A percentile compares a stretch with the other conserved stretches of the same genome.
phyloP scores from a whole-genome alignment of 2,888 invertebrate species.

The Fissipunctia ypsillon region DNA sequence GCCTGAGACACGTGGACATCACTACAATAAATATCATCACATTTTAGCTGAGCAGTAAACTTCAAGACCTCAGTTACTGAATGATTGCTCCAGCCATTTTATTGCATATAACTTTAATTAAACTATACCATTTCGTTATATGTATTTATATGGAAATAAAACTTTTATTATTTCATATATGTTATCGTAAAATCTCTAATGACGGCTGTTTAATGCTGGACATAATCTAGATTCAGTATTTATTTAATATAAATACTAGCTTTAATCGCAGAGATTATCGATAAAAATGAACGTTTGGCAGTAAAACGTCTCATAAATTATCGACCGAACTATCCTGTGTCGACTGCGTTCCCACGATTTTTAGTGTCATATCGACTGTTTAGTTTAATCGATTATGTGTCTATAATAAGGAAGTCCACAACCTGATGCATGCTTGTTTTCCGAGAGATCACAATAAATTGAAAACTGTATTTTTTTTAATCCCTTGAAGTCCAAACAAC shows the following conservation, averaged over 20 bases:
- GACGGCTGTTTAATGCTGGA: constrained; percentile 33
- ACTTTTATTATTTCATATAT: constrained; percentile 44
- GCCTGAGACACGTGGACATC: not conserved
- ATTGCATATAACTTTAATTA: constrained; percentile 64
- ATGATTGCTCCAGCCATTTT: constrained; percentile 45
- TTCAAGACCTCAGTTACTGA: constrained; percentile 28
- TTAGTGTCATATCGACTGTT: constrained; percentile 14
- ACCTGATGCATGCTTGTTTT: no score
- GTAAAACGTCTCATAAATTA: constrained; percentile 35
- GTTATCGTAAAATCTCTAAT: constrained; percentile 51
- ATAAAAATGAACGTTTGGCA: constrained; percentile 40
- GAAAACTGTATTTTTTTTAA: no score
- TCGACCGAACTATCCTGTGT: not conserved
- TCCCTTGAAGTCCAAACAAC: no score
- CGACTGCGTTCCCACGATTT: constrained; percentile 37
- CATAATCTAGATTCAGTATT: constrained; percentile 54
- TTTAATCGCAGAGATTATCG: constrained; percentile 31
- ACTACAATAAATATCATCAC: constrained; percentile 17
- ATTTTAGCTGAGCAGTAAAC: constrained; percentile 22
- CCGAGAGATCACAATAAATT: no score
- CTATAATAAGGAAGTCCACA: not conserved
- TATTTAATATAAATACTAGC: constrained; percentile 49
- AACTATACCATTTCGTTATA: constrained; percentile 49
- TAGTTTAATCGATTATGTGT: not conserved
- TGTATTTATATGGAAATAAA: constrained; percentile 55